These are phyloP conservation scores for Dolomedes plantarius DNA, from an alignment of 2,888 invertebrate genomes.

Conservation along the genomic window DNA sequence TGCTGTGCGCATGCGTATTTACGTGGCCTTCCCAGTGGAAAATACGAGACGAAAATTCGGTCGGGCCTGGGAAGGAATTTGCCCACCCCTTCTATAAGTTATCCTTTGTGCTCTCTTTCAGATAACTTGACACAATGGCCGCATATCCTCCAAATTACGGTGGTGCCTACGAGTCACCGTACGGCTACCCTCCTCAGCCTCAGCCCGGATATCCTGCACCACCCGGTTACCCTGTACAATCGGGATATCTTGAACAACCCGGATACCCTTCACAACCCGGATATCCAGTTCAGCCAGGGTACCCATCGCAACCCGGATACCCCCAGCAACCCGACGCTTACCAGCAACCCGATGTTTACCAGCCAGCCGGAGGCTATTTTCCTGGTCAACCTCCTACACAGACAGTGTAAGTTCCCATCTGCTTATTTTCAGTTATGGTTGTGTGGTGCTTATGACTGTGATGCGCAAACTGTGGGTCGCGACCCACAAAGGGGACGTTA, in stretches of 20 bases:
- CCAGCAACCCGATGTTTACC: not conserved
- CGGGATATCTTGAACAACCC: too few relatives aligned
- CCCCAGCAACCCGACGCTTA: slow-evolving; percentile 42
- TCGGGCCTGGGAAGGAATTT: too few relatives aligned
- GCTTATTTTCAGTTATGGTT: too few relatives aligned
- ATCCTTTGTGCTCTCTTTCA: too few relatives aligned
- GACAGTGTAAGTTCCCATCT: slow-evolving; percentile 46
- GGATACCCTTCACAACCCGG: slow-evolving; percentile 25
- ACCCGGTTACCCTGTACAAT: too few relatives aligned
- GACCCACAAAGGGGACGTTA: too few relatives aligned
- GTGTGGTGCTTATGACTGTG: too few relatives aligned
- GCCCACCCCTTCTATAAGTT: too few relatives aligned
- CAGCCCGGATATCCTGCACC: not conserved
- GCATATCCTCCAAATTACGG: slow-evolving; percentile 27
- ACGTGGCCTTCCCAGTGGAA: too few relatives aligned
- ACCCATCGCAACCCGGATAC: slow-evolving; percentile 26
- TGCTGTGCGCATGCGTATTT: too few relatives aligned
- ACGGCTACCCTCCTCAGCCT: slow-evolving; percentile 36
- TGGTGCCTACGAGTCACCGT: slow-evolving; percentile 39
- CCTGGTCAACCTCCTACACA: slow-evolving; percentile 41
- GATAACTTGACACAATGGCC: not conserved
- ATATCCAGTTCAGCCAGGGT: slow-evolving; percentile 22
- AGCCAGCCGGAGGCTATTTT: slow-evolving; percentile 25
- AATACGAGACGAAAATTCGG: too few relatives aligned
- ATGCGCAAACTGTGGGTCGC: too few relatives aligned